These are phyloP conservation scores for Bicyclus anynana DNA, from an alignment of 1,140 invertebrate genomes.

Conservation along the genomic window DNA sequence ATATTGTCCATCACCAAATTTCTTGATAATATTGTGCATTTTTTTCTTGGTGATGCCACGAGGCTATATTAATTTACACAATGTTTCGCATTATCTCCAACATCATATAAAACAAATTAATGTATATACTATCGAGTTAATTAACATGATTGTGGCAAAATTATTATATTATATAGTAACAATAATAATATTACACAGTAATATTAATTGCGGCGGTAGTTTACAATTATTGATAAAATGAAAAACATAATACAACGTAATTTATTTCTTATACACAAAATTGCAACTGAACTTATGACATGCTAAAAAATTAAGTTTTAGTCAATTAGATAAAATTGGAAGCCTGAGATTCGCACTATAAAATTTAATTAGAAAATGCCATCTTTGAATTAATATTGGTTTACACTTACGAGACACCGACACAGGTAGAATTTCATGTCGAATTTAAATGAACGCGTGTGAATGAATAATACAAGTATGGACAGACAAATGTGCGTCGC, in stretches of 20 bases:
- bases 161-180: slow-evolving; percentile 28
- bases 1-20: slow-evolving; percentile 27
- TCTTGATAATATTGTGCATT: slow-evolving; percentile 21
- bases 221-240: slow-evolving; percentile 33
- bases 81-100: neutral
- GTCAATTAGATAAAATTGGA: no score
- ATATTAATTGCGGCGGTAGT: slow-evolving; percentile 27
- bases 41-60: slow-evolving; percentile 9
- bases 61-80: slow-evolving; percentile 10
- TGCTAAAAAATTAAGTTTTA: no score
- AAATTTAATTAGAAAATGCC: no score
- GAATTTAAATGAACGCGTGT: no score
- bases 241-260: slow-evolving; percentile 38
- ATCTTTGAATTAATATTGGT: no score
- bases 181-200: slow-evolving; percentile 45
- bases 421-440: no score
- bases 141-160: slow-evolving; percentile 29
- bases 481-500: no score
- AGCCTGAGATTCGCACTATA: no score
- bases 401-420: no score
- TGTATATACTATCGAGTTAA: slow-evolving; percentile 11
- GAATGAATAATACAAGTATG: no score
- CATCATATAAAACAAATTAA: neutral
- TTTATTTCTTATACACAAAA: slow-evolving; percentile 26
- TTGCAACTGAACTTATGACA: neutral